Base-by-base conservation (phyloP, 2,113 vertebrate species). In the Panurus biarmicus region DNA sequence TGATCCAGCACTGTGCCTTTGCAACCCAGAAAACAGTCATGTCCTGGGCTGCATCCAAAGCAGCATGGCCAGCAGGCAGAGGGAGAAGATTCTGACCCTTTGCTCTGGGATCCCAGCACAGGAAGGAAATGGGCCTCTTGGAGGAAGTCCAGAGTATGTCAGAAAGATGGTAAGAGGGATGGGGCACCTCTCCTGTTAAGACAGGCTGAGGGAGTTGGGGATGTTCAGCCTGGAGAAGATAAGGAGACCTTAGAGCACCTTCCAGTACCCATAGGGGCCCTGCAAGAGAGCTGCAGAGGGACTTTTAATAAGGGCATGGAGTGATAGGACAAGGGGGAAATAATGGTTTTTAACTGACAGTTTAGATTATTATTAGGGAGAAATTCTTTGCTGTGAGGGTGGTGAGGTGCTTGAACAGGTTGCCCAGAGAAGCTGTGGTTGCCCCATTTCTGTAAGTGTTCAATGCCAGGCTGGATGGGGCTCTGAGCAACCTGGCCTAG, bases 41-140 rank as follows among this genome's bases (percentile, higher is more conserved):
- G 16, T 60, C 29, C n/a, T 61, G 38, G 29, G 29, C 60, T 74
- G n/a, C 62, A 42, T 48, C 78, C 14, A 61, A 75, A 89, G n/a
- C 38, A 61, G 54, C 0, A 0, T 31, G 47, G 10, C 9, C 40
- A 69, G 35, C 31, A 42, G 31, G n/a, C 14, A 8, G 5, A 44
- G 51, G 15, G 26, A 66, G 11, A 45, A 19, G 14, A 54, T 69
- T 40, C 54, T 82, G 25, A 21, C 31, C 14, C 17, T 61, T 20
- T 69, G 14, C 21, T 69, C 70, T 54, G 17, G 21, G n/a, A 4
- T 15, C 6, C 29, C 25, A 18, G 9, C 40, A 62, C 2, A n/a
- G 47, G n/a, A 70, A 62, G 23, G n/a, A 44, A 1, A 19, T 53
- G 23, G 38, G n/a, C 19, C 6, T 70, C 15, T 18, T 70, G 10